Conservation (phyloP, 2,888 invertebrate species). For the Drosophila vallismaia region DNA sequence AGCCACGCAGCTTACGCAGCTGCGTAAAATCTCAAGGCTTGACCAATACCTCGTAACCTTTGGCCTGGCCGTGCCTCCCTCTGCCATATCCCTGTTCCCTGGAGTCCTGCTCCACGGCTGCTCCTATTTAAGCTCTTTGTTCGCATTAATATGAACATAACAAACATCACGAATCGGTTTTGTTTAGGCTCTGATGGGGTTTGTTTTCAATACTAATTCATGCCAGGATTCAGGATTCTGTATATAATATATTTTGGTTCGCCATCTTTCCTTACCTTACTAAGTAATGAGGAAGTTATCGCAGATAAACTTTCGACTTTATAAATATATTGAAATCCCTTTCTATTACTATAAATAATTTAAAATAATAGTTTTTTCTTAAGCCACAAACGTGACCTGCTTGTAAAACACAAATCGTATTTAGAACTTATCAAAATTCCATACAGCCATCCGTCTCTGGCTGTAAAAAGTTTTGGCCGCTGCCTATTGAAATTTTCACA, state of each 20-base stretch:
- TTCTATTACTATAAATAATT: neutral
- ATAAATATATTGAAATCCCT: neutral
- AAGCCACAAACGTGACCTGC: constrained; percentile 25
- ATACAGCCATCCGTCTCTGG: constrained; percentile 28
- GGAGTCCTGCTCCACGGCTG: constrained; percentile 21
- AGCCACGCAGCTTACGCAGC: constrained; percentile 72
- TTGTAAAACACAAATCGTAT: constrained; percentile 35
- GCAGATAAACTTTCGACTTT: too few species aligned
- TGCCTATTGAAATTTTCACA: constrained; percentile 62
- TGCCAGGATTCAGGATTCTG: neutral
- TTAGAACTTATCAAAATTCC: constrained; percentile 60
- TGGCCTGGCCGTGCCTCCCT: constrained; percentile 29
- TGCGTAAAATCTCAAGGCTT: constrained; percentile 76
- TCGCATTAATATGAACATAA: constrained; percentile 30
- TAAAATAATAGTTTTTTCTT: neutral
- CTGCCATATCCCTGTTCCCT: neutral
- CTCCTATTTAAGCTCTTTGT: constrained; percentile 43
- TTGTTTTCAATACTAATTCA: neutral
- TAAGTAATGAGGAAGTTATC: too few species aligned
- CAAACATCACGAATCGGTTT: neutral
- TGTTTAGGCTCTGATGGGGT: neutral
- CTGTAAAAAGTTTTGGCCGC: constrained; percentile 48
- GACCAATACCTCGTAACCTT: constrained; percentile 67
- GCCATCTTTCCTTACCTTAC: too few species aligned
- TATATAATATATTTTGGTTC: neutral